These are phyloP conservation scores for Pseudorectes ferrugineus DNA, from an alignment of 2,113 vertebrate species.

Conservation along the genomic window DNA sequence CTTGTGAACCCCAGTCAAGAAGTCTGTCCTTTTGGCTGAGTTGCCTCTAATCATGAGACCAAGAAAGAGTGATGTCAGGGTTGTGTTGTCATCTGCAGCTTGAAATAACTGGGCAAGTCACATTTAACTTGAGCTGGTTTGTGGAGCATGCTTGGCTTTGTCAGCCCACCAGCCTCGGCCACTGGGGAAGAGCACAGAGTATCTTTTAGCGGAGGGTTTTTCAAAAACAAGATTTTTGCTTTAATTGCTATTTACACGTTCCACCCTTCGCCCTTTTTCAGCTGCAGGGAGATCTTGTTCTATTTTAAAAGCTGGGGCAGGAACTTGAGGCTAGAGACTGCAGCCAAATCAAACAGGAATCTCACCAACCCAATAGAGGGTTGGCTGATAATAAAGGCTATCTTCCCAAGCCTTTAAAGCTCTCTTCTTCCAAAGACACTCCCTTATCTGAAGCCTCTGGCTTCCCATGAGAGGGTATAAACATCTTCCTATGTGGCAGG, in stretches of 20 bases:
- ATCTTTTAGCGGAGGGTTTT: not conserved
- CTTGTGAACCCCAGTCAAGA: not conserved
- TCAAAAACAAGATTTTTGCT: not conserved
- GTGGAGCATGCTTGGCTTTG: not conserved
- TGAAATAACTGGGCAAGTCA: not conserved
- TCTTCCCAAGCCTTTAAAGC: slow-evolving; percentile 25
- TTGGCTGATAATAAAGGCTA: not conserved
- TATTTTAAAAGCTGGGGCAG: slow-evolving; percentile 42
- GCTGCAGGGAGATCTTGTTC: not conserved
- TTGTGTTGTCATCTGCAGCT: not conserved
- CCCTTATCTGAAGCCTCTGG: slow-evolving; percentile 49
- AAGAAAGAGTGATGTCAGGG: not conserved
- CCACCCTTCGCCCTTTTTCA: slow-evolving; percentile 6
- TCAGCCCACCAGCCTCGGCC: not conserved
- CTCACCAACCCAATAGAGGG: slow-evolving; percentile 23
- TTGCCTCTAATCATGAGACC: not conserved
- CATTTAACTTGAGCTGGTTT: not conserved
- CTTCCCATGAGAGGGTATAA: slow-evolving; percentile 31
- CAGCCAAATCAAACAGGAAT: slow-evolving; percentile 39
- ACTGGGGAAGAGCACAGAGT: not conserved
- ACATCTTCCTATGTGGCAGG: not conserved
- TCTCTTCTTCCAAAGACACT: slow-evolving; percentile 25
- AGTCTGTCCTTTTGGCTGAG: not conserved
- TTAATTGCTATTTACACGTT: not conserved
- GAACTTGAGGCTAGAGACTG: not conserved